Percentiles rank a stretch among this genome's conserved stretches.
These are phyloP conservation scores for Discoglossus pictus DNA, from an alignment of 2,797 vertebrate species.

Conservation along the genomic window DNA sequence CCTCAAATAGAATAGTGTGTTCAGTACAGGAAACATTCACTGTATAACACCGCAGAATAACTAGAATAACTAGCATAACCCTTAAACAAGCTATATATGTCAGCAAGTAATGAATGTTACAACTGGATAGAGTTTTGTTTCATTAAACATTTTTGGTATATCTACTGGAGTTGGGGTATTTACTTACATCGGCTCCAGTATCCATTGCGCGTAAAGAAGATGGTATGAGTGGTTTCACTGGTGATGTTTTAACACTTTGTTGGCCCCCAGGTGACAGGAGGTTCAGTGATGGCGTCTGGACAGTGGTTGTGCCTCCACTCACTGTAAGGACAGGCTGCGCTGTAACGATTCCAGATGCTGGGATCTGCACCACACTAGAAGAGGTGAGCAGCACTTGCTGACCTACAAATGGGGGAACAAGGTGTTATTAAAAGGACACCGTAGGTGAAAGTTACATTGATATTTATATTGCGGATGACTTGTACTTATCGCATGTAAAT, in stretches of 20 bases:
- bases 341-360: slow-evolving; percentile 69
- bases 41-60: too few relatives aligned
- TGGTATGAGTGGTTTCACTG: slow-evolving; percentile 61
- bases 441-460: too few relatives aligned
- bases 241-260: slow-evolving; percentile 55
- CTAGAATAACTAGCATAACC: too few relatives aligned
- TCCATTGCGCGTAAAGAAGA: slow-evolving; percentile 24
- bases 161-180: too few relatives aligned
- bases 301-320: slow-evolving; percentile 67
- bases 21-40: too few relatives aligned
- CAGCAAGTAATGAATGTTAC: too few relatives aligned
- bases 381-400: slow-evolving; percentile 78
- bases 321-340: slow-evolving; percentile 67
- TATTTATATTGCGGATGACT: too few relatives aligned
- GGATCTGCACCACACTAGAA: slow-evolving; percentile 82
- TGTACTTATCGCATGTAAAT: too few relatives aligned
- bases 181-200: slow-evolving; percentile 86
- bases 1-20: too few relatives aligned
- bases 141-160: too few relatives aligned
- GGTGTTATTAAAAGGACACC: background rate
- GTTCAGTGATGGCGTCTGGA: slow-evolving; percentile 70
- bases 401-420: slow-evolving; percentile 64
- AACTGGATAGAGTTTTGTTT: too few relatives aligned
- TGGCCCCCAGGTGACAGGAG: slow-evolving; percentile 57
- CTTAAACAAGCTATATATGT: too few relatives aligned